Evolutionary conservation across 1,140 invertebrate genomes (phyloP), one percentile per base, ranked within the genome.

Genomic region (Branchinecta lynchi): DNA sequence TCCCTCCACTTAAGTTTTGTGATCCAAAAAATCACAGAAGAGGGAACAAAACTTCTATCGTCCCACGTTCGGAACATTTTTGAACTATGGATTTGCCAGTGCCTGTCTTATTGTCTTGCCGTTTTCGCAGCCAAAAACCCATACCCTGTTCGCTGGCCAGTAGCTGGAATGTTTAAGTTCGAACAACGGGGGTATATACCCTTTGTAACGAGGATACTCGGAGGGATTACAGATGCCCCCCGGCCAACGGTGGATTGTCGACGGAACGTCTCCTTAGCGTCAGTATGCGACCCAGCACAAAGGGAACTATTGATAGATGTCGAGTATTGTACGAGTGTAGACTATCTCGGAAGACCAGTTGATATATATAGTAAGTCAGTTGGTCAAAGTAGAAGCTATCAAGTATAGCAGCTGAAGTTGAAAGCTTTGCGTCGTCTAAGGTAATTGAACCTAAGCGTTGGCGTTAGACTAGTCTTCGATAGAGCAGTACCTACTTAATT

Each of bases 191-290:
- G 78, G 3, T 77, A 79, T 45, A 76, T 79, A 60, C 74, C 77
- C 8, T 83, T 84, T 71, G 74, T 76, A 66, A 83, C 82, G 0
- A 73, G 82, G 69, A 82, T 85, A 70, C 74, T 79, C 65, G 79
- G 82, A 10, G 84, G 84, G 70, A 81, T 85, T 2, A 85, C 84
- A 5, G 79, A 82, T 66, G 77, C 77, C 65, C 84, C 84, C 5
- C 75, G 83, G 71, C 80, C 81, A 9, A 77, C 79, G 75, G 77
- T 84, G 32, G 77, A 79, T 66, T 85, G 83, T 72, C 75, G 78
- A 45, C 74, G 79, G 44, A 79, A 80, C 60, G 80, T 83, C 51
- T 82, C 83, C 2, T 82, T 83, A 71, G 78, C 84, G 65, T 76
- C 77, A 10, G 77, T 77, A 60, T 81, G 80, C 77, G 79, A 79